These are phyloP conservation scores for Oxycera nigricornis DNA, from an alignment of 2,888 invertebrate genomes.

Conservation along the genomic window DNA sequence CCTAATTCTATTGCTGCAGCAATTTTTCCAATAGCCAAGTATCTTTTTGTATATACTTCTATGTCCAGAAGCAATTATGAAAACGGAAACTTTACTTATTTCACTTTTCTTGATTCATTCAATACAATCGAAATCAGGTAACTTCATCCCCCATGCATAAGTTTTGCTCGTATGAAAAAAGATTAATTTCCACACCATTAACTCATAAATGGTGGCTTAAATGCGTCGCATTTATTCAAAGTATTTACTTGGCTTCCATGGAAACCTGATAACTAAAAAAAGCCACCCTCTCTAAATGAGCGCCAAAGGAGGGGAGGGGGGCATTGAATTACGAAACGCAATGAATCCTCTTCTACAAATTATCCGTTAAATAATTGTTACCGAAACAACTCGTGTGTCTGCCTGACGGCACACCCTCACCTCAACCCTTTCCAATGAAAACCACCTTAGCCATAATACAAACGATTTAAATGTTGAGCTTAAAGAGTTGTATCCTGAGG, in stretches of 20 bases:
- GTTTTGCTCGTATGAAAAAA: no score
- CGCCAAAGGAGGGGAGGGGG: not conserved
- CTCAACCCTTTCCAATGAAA: no score
- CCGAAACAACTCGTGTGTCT: not conserved
- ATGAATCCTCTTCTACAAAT: conserved; percentile 7
- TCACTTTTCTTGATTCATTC: no score
- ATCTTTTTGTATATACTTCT: no score
- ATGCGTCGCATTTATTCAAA: not conserved
- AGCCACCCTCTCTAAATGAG: not conserved
- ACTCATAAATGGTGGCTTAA: not conserved
- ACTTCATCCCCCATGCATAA: no score
- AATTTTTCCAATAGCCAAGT: no score
- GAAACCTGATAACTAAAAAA: conserved; percentile 7
- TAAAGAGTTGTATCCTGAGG: not conserved
- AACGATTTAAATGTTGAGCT: not conserved
- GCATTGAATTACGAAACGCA: conserved; percentile 1
- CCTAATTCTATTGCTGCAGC: no score
- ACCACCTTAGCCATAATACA: no score
- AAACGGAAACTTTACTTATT: no score
- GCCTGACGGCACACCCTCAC: no score
- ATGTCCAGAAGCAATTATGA: no score
- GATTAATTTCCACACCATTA: conserved; percentile 12
- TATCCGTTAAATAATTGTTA: conserved; percentile 7
- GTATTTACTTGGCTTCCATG: conserved; percentile 6
- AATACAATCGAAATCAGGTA: no score